phyloP scores from a whole-genome alignment of 2,113 vertebrate species.

The Pelvicachromis taeniatus region DNA sequence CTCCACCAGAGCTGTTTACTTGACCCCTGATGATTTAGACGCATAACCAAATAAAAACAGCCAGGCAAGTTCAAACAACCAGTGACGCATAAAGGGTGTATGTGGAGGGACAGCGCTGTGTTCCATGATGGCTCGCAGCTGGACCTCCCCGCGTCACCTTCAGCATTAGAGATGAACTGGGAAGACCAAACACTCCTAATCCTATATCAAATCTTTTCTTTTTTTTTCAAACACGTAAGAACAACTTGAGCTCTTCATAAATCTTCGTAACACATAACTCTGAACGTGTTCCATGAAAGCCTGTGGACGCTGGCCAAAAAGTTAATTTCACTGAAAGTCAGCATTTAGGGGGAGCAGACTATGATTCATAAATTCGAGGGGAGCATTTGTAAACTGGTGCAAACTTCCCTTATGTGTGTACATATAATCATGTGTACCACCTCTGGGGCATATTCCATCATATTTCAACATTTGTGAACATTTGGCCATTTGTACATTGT shows the following conservation, averaged over 20 bases:
- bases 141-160: constrained; percentile 57
- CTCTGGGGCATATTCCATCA: constrained; percentile 31
- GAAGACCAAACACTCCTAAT: constrained; percentile 11
- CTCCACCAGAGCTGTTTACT: constrained; percentile 69
- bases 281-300: neutral
- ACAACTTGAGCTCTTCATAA: constrained; percentile 6
- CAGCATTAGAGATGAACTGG: constrained; percentile 6
- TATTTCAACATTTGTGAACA: constrained; percentile 37
- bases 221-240: constrained; percentile 18
- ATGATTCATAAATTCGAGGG: constrained; percentile 29
- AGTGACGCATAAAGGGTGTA: constrained; percentile 64
- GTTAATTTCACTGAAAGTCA: constrained; percentile 24
- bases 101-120: constrained; percentile 58
- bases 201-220: constrained; percentile 5
- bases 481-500: constrained; percentile 58
- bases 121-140: constrained; percentile 65
- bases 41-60: constrained; percentile 70
- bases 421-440: constrained; percentile 42
- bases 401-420: constrained; percentile 30
- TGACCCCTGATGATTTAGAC: constrained; percentile 75
- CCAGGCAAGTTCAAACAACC: constrained; percentile 65
- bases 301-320: constrained; percentile 15
- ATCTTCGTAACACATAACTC: constrained; percentile 23
- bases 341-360: neutral
- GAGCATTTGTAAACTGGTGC: constrained; percentile 28